Percentiles rank a stretch among this genome's conserved stretches.
phyloP scores from a whole-genome alignment of 2,888 invertebrate genomes.

The Biston betularia region DNA sequence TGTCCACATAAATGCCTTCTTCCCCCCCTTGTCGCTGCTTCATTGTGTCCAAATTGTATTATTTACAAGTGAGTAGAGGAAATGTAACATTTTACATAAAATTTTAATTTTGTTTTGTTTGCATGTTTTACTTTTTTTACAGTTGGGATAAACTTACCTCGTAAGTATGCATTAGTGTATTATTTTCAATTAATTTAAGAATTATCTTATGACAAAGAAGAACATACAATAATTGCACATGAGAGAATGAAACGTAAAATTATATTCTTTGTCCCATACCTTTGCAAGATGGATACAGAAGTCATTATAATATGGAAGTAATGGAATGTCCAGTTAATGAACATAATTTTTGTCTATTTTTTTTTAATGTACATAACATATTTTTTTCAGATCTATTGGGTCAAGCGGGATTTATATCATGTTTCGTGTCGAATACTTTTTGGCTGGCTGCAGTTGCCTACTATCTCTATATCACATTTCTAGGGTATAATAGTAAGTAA shows the following conservation, averaged over 20 bases:
- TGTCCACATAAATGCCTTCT: conserved; percentile 99
- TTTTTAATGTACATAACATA: background rate
- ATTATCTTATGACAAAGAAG: too few relatives aligned
- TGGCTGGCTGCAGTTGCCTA: conserved; percentile 97
- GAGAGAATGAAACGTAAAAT: too few relatives aligned
- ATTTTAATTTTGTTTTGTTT: background rate
- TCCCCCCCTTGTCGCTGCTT: conserved; percentile 97
- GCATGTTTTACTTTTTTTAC: conserved; percentile 10
- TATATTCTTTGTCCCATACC: too few relatives aligned
- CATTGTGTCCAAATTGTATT: conserved; percentile 97
- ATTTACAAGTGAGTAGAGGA: conserved; percentile 89
- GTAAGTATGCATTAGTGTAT: conserved; percentile 3
- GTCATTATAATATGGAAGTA: too few relatives aligned
- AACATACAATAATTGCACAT: too few relatives aligned
- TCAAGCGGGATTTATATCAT: conserved; percentile 91
- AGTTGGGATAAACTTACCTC: conserved; percentile 6
- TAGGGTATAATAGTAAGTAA: conserved; percentile 96
- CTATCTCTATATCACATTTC: conserved; percentile 98
- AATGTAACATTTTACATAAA: background rate
- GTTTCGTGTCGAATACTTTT: conserved; percentile 95
- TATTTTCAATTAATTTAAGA: background rate
- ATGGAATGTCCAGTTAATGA: too few relatives aligned
- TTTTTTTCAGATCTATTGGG: conserved; percentile 90
- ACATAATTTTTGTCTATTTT: too few relatives aligned
- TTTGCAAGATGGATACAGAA: too few relatives aligned